These are phyloP conservation scores for Sesia apiformis DNA, from an alignment of 2,888 invertebrate species.

Conservation along the genomic window DNA sequence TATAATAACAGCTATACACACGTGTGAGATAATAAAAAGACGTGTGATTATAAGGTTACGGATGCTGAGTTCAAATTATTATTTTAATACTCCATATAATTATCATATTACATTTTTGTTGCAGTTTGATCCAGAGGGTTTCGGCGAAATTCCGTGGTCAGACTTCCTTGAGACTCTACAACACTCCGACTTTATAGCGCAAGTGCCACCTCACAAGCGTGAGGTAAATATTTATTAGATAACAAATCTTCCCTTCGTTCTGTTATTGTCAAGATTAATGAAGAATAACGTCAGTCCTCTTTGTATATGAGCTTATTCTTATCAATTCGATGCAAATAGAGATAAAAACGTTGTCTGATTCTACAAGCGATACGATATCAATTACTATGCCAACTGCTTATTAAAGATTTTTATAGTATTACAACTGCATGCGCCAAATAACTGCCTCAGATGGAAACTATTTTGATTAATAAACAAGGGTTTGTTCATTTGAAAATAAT, in stretches of 20 bases:
- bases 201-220: slow-evolving; percentile 83
- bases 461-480: background rate
- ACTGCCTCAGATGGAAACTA: no score
- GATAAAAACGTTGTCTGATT: no score
- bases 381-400: no score
- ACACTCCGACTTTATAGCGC: slow-evolving; percentile 83
- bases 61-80: slow-evolving; percentile 42
- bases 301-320: no score
- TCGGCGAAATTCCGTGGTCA: slow-evolving; percentile 92
- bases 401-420: no score
- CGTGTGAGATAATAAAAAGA: background rate
- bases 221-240: slow-evolving; percentile 60
- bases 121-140: slow-evolving; percentile 94
- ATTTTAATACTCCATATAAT: slow-evolving; percentile 20
- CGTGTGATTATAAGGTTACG: slow-evolving; percentile 36
- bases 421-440: no score
- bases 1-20: background rate
- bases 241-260: background rate
- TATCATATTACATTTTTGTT: slow-evolving; percentile 40
- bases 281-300: no score
- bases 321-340: no score
- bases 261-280: background rate
- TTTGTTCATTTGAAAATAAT: background rate
- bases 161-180: slow-evolving; percentile 86
- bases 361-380: no score